A percentile compares a stretch with the other conserved stretches of the same genome.
These are phyloP conservation scores for Autographa pulchrina DNA, from an alignment of 2,888 invertebrate species.

Conservation along the genomic window DNA sequence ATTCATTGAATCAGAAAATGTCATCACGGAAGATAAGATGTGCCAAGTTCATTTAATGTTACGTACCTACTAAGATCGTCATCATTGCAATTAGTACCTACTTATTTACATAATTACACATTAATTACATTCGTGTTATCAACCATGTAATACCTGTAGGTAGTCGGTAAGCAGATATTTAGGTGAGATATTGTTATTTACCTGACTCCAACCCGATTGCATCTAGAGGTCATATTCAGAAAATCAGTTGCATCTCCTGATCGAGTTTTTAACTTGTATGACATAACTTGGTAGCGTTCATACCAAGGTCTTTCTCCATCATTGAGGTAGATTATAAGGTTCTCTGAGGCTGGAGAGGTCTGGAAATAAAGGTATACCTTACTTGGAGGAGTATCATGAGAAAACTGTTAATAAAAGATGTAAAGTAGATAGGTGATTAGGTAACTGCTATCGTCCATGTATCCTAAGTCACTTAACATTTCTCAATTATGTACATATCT, in stretches of 20 bases:
- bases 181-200: constrained; percentile 55
- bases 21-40: background rate
- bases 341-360: constrained; percentile 94
- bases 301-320: constrained; percentile 92
- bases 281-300: constrained; percentile 96
- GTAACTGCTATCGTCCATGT: no score
- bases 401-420: no score
- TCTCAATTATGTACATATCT: no score
- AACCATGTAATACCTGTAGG: no score
- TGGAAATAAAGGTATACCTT: constrained; percentile 60
- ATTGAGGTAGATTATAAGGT: constrained; percentile 87
- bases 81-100: background rate
- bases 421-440: no score
- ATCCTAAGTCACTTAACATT: no score
- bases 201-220: constrained; percentile 94
- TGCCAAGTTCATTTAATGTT: background rate
- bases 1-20: constrained; percentile 10
- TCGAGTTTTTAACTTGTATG: constrained; percentile 92
- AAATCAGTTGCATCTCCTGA: constrained; percentile 93
- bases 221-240: constrained; percentile 93
- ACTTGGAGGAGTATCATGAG: background rate
- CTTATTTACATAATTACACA: no score
- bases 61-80: background rate
- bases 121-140: no score
- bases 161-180: background rate